Evolutionary conservation across 1,140 invertebrate genomes (phyloP).

Genomic region (Drosophila baimaii): DNA sequence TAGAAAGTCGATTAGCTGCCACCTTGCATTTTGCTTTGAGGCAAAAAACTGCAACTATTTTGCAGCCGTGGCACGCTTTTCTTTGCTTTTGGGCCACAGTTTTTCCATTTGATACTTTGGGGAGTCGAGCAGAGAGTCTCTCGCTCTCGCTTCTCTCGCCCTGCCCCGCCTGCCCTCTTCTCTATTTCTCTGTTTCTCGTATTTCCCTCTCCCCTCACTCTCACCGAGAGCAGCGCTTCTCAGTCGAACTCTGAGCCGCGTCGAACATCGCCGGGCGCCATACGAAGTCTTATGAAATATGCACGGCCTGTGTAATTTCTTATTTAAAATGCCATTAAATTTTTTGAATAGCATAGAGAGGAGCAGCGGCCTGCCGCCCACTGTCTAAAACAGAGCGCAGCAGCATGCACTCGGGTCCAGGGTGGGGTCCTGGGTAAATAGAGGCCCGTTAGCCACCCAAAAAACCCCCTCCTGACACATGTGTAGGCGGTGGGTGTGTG

Average conservation of each 20-base stretch:
- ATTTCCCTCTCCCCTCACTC: neutral
- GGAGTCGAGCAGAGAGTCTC: constrained; percentile 51
- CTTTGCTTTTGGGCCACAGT: constrained; percentile 71
- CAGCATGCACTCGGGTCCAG: constrained; percentile 67
- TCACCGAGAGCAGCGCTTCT: constrained; percentile 22
- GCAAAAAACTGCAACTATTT: constrained; percentile 70
- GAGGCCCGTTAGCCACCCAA: constrained; percentile 53
- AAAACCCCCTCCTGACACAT: constrained; percentile 19
- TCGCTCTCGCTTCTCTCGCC: neutral
- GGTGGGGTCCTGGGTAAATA: constrained; percentile 70
- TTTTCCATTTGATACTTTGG: constrained; percentile 80
- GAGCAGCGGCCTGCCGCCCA: constrained; percentile 26
- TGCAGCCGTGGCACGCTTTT: constrained; percentile 75
- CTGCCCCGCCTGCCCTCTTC: neutral
- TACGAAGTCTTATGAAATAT: constrained; percentile 84
- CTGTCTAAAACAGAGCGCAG: constrained; percentile 78
- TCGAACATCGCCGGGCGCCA: constrained; percentile 67
- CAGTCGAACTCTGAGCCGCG: constrained; percentile 71
- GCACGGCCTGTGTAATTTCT: constrained; percentile 83
- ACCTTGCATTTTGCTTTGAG: constrained; percentile 31
- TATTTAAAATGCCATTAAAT: constrained; percentile 85
- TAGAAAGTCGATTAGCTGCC: neutral
- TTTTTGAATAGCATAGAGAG: constrained; percentile 83
- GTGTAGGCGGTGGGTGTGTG: constrained; percentile 19
- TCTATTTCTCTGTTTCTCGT: neutral